These are phyloP conservation scores for Odocoileus hemionus DNA, from an alignment of 2,113 vertebrate genomes.

Conservation along the genomic window DNA sequence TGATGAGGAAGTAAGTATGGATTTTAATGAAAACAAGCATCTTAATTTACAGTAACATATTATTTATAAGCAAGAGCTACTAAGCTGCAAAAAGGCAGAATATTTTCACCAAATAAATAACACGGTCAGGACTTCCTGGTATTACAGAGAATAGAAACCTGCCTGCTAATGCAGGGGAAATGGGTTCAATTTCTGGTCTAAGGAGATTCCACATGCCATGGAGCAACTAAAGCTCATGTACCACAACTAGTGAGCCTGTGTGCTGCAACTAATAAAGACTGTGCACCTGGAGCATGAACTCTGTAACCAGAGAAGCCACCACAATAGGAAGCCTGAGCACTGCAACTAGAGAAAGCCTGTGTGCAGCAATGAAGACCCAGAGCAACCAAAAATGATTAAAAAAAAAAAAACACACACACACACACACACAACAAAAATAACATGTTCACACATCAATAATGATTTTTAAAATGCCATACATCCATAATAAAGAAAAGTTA, in stretches of 20 bases:
- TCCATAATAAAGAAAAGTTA: conserved; percentile 59
- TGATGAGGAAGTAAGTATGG: conserved; percentile 11
- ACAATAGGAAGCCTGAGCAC: not conserved
- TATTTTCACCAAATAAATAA: not conserved
- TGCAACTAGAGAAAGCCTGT: not conserved
- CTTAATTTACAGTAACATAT: not conserved
- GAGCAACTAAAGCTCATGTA: not conserved
- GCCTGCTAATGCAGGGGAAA: not conserved
- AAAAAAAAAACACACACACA: not conserved
- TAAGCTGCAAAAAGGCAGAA: not conserved
- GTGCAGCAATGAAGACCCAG: not conserved
- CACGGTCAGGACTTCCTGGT: not conserved
- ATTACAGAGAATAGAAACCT: not conserved
- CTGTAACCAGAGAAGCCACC: not conserved
- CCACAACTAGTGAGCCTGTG: not conserved
- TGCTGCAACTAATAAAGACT: not conserved
- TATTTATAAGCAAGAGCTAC: not conserved
- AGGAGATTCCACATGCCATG: not conserved
- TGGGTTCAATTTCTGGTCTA: not conserved
- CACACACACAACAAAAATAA: not conserved
- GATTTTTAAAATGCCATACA: not conserved
- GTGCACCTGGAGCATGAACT: not conserved
- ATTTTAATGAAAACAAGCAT: not conserved
- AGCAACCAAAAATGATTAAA: not conserved
- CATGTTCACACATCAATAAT: not conserved